phyloP scores from a whole-genome alignment of 2,797 vertebrate species.

The Mastacembelus armatus region DNA sequence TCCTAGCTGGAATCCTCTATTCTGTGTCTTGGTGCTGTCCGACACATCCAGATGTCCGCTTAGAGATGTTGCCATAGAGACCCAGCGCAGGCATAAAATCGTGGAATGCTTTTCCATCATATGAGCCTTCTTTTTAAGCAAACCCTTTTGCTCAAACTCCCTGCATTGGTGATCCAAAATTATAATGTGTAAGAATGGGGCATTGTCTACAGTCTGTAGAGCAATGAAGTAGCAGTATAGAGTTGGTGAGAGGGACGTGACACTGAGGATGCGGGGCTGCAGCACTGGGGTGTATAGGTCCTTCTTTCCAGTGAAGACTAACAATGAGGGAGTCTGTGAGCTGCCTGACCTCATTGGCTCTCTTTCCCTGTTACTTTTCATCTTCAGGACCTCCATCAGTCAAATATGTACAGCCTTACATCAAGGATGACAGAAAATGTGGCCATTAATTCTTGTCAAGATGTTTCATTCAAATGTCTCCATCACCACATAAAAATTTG shows the following conservation, averaged over 20 bases:
- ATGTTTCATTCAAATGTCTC: conserved; percentile 25
- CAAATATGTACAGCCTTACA: conserved; percentile 46
- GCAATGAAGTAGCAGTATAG: conserved; percentile 65
- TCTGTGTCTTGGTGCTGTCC: conserved; percentile 64
- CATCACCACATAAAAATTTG: not conserved
- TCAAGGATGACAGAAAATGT: conserved; percentile 41
- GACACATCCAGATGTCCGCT: conserved; percentile 80
- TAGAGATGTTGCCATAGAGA: conserved; percentile 74
- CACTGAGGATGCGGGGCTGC: no score
- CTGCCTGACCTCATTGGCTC: conserved; percentile 62
- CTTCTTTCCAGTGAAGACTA: conserved; percentile 58
- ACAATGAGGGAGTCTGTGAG: conserved; percentile 79
- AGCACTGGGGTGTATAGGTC: conserved; percentile 53
- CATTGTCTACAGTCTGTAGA: conserved; percentile 74
- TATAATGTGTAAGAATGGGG: conserved; percentile 73
- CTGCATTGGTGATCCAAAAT: conserved; percentile 66
- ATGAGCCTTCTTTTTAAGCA: conserved; percentile 56
- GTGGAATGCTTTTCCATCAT: conserved; percentile 71
- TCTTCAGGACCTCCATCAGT: conserved; percentile 34
- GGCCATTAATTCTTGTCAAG: conserved; percentile 57
- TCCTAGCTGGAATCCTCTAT: conserved; percentile 80
- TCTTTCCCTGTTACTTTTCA: conserved; percentile 47
- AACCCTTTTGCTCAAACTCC: conserved; percentile 47
- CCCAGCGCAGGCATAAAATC: conserved; percentile 66
- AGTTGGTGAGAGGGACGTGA: conserved; percentile 59